These are phyloP conservation scores for Xylocopa sonorina DNA, from an alignment of 1,140 invertebrate genomes.

Conservation along the genomic window DNA sequence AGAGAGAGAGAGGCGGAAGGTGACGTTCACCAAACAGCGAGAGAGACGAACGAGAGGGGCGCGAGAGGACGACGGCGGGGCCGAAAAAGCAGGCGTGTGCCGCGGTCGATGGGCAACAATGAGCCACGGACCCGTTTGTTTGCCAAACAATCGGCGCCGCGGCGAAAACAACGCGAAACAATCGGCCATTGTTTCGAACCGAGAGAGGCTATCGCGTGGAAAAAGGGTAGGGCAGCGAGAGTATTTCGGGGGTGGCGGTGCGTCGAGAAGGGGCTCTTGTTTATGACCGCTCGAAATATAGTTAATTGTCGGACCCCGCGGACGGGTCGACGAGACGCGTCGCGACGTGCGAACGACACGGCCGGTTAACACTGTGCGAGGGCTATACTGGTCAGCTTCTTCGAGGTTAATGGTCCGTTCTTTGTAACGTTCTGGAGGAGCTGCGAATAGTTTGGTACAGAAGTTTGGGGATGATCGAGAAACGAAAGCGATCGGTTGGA, in stretches of 20 bases:
- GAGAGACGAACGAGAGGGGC: not conserved
- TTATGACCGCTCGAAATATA: conserved; percentile 43
- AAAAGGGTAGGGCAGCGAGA: not conserved
- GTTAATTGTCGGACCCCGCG: conserved; percentile 40
- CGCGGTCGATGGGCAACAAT: conserved; percentile 48
- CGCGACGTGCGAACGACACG: not conserved
- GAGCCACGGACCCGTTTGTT: conserved; percentile 57
- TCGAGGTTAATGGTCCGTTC: too few species aligned
- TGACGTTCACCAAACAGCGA: too few species aligned
- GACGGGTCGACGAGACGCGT: not conserved
- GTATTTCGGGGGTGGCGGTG: conserved; percentile 40
- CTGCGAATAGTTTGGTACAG: too few species aligned
- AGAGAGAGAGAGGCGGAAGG: too few species aligned
- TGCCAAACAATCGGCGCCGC: conserved; percentile 67
- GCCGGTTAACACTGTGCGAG: too few species aligned
- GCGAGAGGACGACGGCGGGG: conserved; percentile 16
- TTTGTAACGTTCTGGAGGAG: too few species aligned
- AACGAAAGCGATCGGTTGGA: too few species aligned
- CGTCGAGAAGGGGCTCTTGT: conserved; percentile 10
- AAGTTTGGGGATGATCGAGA: too few species aligned
- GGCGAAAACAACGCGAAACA: conserved; percentile 59
- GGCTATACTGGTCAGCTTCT: too few species aligned
- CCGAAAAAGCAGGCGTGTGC: conserved; percentile 57
- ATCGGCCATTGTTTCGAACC: conserved; percentile 48
- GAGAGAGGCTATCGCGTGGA: conserved; percentile 29